Evolutionary conservation across 2,888 invertebrate genomes (phyloP).

Genomic region (Tiliacea aurago): DNA sequence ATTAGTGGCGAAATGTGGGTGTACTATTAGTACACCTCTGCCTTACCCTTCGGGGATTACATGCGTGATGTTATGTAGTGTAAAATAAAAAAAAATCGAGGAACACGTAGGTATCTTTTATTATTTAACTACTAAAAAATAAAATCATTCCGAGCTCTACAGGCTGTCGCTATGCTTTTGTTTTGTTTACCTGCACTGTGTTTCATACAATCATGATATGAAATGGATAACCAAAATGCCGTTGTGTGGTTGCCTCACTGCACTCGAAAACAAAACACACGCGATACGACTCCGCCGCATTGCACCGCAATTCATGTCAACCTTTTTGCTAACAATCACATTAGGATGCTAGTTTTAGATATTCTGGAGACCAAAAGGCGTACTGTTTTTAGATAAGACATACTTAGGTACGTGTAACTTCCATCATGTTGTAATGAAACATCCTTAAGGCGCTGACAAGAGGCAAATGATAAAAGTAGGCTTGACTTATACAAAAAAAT

Average conservation of each 20-base stretch:
- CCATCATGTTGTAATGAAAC: too few relatives aligned
- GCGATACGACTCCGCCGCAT: not conserved
- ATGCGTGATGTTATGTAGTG: too few relatives aligned
- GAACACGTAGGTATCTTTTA: not conserved
- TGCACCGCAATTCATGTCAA: conserved; percentile 7
- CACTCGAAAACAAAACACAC: conserved; percentile 23
- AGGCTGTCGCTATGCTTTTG: not conserved
- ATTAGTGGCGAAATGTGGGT: too few relatives aligned
- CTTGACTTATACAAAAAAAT: too few relatives aligned
- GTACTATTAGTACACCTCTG: too few relatives aligned
- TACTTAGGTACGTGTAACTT: too few relatives aligned
- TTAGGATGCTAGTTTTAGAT: conserved; percentile 7
- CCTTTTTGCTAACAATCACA: conserved; percentile 14
- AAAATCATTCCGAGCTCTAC: not conserved
- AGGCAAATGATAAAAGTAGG: too few relatives aligned
- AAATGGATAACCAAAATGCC: conserved; percentile 12
- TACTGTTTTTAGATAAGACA: too few relatives aligned
- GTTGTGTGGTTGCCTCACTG: not conserved
- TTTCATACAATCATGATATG: conserved; percentile 10
- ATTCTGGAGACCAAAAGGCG: too few relatives aligned
- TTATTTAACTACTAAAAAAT: not conserved
- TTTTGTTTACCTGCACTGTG: not conserved
- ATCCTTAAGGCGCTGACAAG: too few relatives aligned
- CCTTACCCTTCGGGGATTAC: too few relatives aligned
- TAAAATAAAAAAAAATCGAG: not conserved